A percentile compares a stretch with the other conserved stretches of the same genome.
These are phyloP conservation scores for Cephalopterus ornatus DNA, from an alignment of 2,113 vertebrate species.

Conservation along the genomic window DNA sequence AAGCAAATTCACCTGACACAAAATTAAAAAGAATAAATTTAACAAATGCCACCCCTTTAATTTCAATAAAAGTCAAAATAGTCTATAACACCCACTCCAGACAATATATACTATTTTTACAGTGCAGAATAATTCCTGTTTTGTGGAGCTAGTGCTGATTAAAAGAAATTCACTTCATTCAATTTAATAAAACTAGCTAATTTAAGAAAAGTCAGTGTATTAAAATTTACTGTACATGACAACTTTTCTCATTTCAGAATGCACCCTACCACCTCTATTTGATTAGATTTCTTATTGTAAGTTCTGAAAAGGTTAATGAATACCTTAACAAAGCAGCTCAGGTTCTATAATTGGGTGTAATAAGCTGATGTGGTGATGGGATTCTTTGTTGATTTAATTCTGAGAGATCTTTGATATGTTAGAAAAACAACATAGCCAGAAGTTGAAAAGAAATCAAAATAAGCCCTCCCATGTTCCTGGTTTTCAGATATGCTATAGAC, in stretches of 20 bases:
- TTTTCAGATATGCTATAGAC: conserved; percentile 23
- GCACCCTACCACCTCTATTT: conserved; percentile 62
- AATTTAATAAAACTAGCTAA: conserved; percentile 70
- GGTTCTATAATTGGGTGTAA: conserved; percentile 68
- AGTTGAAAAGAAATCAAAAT: conserved; percentile 38
- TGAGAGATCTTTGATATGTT: conserved; percentile 30
- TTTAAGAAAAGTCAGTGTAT: conserved; percentile 63
- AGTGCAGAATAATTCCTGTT: conserved; percentile 40
- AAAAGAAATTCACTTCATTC: conserved; percentile 60
- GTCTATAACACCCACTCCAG: conserved; percentile 34
- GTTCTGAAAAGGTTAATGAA: conserved; percentile 77
- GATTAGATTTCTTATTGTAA: conserved; percentile 69
- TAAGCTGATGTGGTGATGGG: conserved; percentile 66
- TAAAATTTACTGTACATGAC: conserved; percentile 73
- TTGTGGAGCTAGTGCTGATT: conserved; percentile 60
- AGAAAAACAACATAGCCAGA: conserved; percentile 22
- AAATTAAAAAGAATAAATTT: conserved; percentile 57
- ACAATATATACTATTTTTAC: conserved; percentile 62
- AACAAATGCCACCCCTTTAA: conserved; percentile 49
- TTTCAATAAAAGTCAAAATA: conserved; percentile 61
- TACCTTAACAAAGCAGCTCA: conserved; percentile 55
- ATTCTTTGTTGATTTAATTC: conserved; percentile 57
- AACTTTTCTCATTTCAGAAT: conserved; percentile 70
- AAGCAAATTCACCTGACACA: conserved; percentile 39
- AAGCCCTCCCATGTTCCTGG: neutral